phyloP scores from a whole-genome alignment of 2,113 vertebrate genomes.

The Paralichthys olivaceus region DNA sequence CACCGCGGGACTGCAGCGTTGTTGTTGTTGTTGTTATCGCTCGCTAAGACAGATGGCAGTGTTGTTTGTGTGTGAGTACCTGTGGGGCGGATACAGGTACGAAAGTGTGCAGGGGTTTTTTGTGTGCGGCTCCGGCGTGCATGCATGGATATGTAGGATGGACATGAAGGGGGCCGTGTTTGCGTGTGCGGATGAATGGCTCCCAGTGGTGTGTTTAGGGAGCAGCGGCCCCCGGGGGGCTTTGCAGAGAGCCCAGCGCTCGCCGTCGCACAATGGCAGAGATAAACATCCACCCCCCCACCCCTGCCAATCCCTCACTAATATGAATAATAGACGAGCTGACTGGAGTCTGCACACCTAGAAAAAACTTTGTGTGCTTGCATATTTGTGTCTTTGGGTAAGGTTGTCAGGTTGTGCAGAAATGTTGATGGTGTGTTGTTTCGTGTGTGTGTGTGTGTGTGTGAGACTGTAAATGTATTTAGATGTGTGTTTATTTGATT shows the following conservation, averaged over 20 bases:
- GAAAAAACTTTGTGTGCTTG: conserved; percentile 42
- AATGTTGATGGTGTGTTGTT: conserved; percentile 14
- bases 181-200: conserved; percentile 36
- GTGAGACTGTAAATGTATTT: background rate
- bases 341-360: conserved; percentile 43
- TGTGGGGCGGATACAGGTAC: conserved; percentile 26
- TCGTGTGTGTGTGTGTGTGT: conserved; percentile 9
- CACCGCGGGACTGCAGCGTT: conserved; percentile 56
- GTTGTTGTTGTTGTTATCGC: conserved; percentile 66
- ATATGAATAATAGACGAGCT: conserved; percentile 78
- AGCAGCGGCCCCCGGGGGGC: conserved; percentile 59
- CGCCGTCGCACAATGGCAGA: conserved; percentile 52
- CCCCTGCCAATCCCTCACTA: conserved; percentile 11
- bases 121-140: conserved; percentile 5
- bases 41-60: conserved; percentile 71
- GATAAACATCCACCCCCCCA: conserved; percentile 60
- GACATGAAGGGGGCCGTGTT: conserved; percentile 35
- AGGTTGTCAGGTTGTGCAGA: conserved; percentile 9
- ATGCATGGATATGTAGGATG: conserved; percentile 22
- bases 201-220: conserved; percentile 65
- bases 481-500: conserved; percentile 13
- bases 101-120: background rate
- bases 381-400: conserved; percentile 11
- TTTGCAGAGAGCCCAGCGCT: conserved; percentile 49
- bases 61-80: background rate